A percentile compares a stretch with the other conserved stretches of the same genome.
phyloP scores from a whole-genome alignment of 2,797 vertebrate species.

The Hypotaenidia okinawae region DNA sequence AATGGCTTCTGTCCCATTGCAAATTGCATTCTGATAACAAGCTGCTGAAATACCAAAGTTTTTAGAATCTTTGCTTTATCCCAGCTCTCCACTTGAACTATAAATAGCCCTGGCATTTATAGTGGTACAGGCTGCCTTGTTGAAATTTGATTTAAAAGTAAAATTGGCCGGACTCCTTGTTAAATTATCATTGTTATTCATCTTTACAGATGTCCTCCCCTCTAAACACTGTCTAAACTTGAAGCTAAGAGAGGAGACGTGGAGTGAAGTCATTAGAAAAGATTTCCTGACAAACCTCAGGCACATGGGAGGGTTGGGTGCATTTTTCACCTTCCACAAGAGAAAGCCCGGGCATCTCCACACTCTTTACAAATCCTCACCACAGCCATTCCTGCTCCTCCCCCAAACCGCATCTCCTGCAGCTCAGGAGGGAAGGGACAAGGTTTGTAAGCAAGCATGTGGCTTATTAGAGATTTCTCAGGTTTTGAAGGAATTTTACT shows the following conservation, averaged over 20 bases:
- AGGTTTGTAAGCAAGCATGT: rapidly evolving
- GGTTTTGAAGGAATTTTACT: background rate
- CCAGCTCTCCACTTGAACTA: background rate
- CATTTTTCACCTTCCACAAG: background rate
- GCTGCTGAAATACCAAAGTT: background rate
- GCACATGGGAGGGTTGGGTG: background rate
- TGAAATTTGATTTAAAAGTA: conserved; percentile 53
- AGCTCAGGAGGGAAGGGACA: background rate
- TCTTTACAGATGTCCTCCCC: conserved; percentile 21
- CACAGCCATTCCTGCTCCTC: background rate
- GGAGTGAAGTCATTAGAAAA: conserved; percentile 15
- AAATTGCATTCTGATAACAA: background rate
- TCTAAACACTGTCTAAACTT: background rate
- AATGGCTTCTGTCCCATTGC: background rate
- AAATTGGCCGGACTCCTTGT: conserved; percentile 17
- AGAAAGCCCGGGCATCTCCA: background rate
- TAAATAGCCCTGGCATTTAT: conserved; percentile 68
- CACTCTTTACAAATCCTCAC: background rate
- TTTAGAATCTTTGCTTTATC: background rate
- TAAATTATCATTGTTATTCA: conserved; percentile 11
- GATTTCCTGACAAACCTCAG: conserved; percentile 22
- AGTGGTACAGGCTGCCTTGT: background rate
- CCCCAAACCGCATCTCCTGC: background rate
- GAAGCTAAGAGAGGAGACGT: background rate
- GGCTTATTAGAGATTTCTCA: background rate